Evolutionary conservation across 1,140 invertebrate genomes (phyloP).

Genomic region (Ditylenchus dipsaci): DNA sequence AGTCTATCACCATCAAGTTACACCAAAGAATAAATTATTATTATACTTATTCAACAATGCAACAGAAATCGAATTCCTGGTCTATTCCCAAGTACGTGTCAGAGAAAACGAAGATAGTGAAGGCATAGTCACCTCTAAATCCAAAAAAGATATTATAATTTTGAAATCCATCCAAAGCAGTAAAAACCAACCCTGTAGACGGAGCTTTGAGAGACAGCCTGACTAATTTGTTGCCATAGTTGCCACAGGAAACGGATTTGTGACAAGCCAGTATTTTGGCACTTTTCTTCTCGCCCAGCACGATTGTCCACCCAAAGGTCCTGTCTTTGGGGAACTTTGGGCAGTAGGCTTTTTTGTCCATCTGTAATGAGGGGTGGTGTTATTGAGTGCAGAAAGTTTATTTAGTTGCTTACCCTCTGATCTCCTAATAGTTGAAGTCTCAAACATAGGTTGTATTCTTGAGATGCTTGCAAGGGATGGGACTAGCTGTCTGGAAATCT

Average conservation of each 20-base stretch:
- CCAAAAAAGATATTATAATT: neutral
- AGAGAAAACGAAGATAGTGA: slow-evolving; percentile 81
- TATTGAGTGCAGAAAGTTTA: neutral
- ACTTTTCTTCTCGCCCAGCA: slow-evolving; percentile 71
- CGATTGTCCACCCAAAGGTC: slow-evolving; percentile 88
- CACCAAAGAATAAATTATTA: too few relatives aligned
- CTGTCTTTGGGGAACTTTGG: slow-evolving; percentile 84
- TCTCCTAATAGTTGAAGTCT: slow-evolving; percentile 15
- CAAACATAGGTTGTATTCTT: slow-evolving; percentile 28
- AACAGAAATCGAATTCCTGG: slow-evolving; percentile 74
- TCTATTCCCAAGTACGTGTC: slow-evolving; percentile 90
- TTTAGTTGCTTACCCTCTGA: slow-evolving; percentile 14
- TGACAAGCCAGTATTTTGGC: slow-evolving; percentile 81
- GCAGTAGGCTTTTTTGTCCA: slow-evolving; percentile 65
- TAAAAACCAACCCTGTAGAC: slow-evolving; percentile 20
- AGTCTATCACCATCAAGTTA: too few relatives aligned
- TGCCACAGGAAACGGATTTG: slow-evolving; percentile 60
- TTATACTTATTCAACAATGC: slow-evolving; percentile 37
- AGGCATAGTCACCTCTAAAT: slow-evolving; percentile 69
- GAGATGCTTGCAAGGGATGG: slow-evolving; percentile 1
- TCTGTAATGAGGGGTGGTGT: slow-evolving; percentile 27
- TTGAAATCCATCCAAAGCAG: neutral
- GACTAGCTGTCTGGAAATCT: slow-evolving; percentile 1
- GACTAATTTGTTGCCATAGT: slow-evolving; percentile 11
- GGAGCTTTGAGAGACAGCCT: slow-evolving; percentile 33